phyloP scores from a whole-genome alignment of 2,888 invertebrate genomes.

The Adela reaumurella region DNA sequence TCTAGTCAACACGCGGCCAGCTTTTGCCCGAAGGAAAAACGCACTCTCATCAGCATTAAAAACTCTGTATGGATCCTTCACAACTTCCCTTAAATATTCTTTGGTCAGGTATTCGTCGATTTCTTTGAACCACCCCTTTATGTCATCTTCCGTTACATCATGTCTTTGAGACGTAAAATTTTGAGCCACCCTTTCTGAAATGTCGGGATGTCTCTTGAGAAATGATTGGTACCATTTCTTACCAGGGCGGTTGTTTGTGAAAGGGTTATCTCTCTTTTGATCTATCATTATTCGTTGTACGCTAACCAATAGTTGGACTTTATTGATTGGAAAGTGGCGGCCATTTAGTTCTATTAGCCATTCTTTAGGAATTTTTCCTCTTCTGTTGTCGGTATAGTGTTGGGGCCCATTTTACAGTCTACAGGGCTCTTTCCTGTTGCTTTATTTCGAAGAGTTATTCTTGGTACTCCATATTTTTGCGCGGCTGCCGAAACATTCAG shows the following conservation, averaged over 20 bases:
- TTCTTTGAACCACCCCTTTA: conserved; percentile 11
- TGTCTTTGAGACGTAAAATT: conserved; percentile 12
- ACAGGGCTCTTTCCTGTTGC: background rate
- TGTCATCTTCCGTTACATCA: conserved; percentile 10
- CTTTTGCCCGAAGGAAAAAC: background rate
- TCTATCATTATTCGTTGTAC: conserved; percentile 14
- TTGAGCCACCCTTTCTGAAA: conserved; percentile 8
- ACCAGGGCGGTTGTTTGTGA: conserved; percentile 11
- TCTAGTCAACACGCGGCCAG: background rate
- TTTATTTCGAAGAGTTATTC: no score
- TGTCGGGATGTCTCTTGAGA: conserved; percentile 9
- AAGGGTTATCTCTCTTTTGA: conserved; percentile 12
- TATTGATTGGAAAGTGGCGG: conserved; percentile 10
- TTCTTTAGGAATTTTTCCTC: conserved; percentile 10
- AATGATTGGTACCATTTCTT: conserved; percentile 14
- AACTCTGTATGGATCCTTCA: conserved; percentile 12
- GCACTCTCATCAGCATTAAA: conserved; percentile 10
- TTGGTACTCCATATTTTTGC: no score
- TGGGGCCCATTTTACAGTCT: background rate
- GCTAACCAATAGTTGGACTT: conserved; percentile 12
- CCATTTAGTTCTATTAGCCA: conserved; percentile 11
- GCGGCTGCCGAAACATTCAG: no score
- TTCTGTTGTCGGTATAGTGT: background rate
- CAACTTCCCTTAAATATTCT: conserved; percentile 6
- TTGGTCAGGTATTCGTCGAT: conserved; percentile 11